A percentile compares a stretch with the other conserved stretches of the same genome.
Evolutionary conservation across 1,140 invertebrate species (phyloP).

Genomic region (Eupeodes corollae): DNA sequence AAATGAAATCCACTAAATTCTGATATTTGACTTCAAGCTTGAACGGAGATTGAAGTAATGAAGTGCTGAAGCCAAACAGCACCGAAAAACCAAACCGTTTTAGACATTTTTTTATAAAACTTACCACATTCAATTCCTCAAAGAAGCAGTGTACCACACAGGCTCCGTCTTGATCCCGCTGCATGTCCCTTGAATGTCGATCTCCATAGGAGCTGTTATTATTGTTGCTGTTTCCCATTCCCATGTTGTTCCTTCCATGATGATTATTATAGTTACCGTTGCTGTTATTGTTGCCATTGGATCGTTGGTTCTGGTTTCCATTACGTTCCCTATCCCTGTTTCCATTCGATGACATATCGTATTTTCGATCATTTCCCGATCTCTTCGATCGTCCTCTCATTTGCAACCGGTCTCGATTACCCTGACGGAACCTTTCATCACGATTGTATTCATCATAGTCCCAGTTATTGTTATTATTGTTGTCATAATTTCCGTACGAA

Average conservation of each 20-base stretch:
- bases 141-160: constrained; percentile 45
- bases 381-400: too few species aligned
- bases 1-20: background rate
- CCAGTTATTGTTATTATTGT: constrained; percentile 6
- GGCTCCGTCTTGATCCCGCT: constrained; percentile 6
- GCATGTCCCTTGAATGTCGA: background rate
- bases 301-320: constrained; percentile 2
- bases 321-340: background rate
- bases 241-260: constrained; percentile 12
- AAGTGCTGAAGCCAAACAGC: background rate
- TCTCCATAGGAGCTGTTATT: constrained; percentile 1
- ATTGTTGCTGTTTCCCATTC: constrained; percentile 4
- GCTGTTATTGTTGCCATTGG: constrained; percentile 4
- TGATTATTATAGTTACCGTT: constrained; percentile 9
- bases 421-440: constrained; percentile 1
- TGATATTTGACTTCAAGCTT: background rate
- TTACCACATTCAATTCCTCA: constrained; percentile 44
- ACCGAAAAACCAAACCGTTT: background rate
- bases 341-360: constrained; percentile 4
- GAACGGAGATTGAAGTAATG: background rate
- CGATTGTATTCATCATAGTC: constrained; percentile 2
- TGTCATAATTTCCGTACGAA: constrained; percentile 2
- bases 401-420: constrained; percentile 3
- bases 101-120: constrained; percentile 1
- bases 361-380: background rate